A percentile compares a stretch with the other conserved stretches of the same genome.
Conservation (phyloP, 2,888 invertebrate genomes). For the Fissipunctia ypsillon region DNA sequence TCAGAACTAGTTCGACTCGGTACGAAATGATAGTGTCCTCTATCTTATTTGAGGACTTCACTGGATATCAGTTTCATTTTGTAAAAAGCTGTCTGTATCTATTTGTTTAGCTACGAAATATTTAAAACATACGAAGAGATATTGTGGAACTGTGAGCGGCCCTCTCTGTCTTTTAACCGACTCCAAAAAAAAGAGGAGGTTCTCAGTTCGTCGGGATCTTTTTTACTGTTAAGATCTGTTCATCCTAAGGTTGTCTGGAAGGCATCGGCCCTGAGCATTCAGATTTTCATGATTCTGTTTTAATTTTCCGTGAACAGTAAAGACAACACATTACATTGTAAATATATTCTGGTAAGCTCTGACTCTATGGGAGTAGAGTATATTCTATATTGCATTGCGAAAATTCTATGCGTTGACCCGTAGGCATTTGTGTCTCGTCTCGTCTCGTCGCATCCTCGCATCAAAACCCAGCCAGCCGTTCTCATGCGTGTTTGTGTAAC, state of each 20-base stretch:
- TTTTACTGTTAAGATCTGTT: neutral
- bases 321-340: neutral
- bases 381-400: conserved; percentile 2
- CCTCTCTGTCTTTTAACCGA: neutral
- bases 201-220: no score
- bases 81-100: conserved; percentile 28
- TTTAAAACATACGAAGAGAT: conserved; percentile 14
- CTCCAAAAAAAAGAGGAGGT: no score
- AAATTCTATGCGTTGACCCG: conserved; percentile 16
- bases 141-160: neutral
- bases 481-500: conserved; percentile 8
- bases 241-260: neutral
- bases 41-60: conserved; percentile 52
- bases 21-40: conserved; percentile 25
- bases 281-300: neutral
- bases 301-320: neutral
- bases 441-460: neutral
- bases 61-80: conserved; percentile 29
- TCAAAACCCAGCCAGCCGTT: conserved; percentile 18
- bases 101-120: neutral
- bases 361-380: neutral
- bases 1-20: conserved; percentile 42
- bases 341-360: neutral
- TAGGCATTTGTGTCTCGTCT: conserved; percentile 5
- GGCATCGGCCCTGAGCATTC: neutral